Evolutionary conservation across 2,113 vertebrate species (phyloP), one percentile per base, ranked within the genome.

Genomic region (Thunnus maccoyii): DNA sequence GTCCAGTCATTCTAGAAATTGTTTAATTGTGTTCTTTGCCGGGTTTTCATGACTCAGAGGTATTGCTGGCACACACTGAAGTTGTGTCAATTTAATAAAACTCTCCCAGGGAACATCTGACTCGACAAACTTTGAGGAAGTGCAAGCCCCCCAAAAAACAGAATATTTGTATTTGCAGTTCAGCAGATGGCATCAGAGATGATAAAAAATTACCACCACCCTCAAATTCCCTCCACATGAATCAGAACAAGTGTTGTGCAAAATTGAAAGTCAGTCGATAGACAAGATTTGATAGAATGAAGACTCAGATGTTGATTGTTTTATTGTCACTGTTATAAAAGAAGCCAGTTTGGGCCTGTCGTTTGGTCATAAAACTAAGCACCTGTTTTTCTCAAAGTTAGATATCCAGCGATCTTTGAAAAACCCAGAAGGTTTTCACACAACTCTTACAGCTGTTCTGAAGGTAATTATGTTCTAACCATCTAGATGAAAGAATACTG

Each of bases 11-110:
- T 68, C 36, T 17, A 25, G 47, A 36, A 67, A 78, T 66, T 55
- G 54, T 68, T 74, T 57, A 58, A 56, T 27, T 32, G 77, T 65
- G 13, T 60, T 22, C 22, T 62, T 64, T 62, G 41, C 66, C 55
- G 22, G 32, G 11, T 66, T 78, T 86, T 69, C 52, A 18, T 72
- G 64, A 68, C 68, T 77, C 62, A 44, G 15, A 51, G 4, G 20
- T 61, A 62, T 66, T 65, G n/a, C 18, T 63, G 41, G 22, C 52
- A 48, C 72, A 72, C 54, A 41, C 66, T 61, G 47, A 15, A 7
- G 0, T 70, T 51, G 51, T 64, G 25, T 73, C 52, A 52, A 65
- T 4, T 18, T 47, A 66, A 52, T 66, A 65, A 61, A 66, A 67
- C n/a, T 61, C 22, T 60, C n/a, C 48, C 0, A 0, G 18, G 57